Percentiles rank a stretch among this genome's conserved stretches.
These are phyloP conservation scores for Tolmerus cingulatus DNA, from an alignment of 2,888 invertebrate genomes.

Conservation along the genomic window DNA sequence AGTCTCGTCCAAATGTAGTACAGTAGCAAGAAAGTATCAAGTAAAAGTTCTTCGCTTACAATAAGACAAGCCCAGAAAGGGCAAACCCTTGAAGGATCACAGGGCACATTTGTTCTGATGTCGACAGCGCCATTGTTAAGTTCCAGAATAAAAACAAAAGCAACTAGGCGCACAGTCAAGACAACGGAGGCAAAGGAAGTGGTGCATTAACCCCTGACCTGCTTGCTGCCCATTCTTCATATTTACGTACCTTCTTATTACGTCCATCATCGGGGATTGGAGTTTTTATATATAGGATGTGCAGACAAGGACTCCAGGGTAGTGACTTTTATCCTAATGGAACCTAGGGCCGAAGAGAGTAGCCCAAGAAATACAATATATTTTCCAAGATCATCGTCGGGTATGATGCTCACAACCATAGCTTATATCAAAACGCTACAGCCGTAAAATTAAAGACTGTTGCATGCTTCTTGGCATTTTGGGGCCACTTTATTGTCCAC, in stretches of 20 bases:
- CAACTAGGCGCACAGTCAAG: slow-evolving; percentile 24
- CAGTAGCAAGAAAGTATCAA: not conserved
- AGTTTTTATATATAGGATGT: not conserved
- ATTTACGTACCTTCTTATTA: slow-evolving; percentile 15
- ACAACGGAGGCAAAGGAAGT: slow-evolving; percentile 32
- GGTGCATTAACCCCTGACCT: slow-evolving; percentile 36
- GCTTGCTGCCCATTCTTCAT: not conserved
- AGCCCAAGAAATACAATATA: not conserved
- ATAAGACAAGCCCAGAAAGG: not conserved
- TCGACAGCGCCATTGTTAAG: slow-evolving; percentile 22
- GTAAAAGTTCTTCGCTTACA: not conserved
- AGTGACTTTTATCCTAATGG: not conserved
- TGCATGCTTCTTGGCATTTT: not conserved
- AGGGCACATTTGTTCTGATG: slow-evolving; percentile 22
- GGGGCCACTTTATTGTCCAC: not conserved
- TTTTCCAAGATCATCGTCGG: not conserved
- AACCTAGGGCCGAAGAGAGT: not conserved
- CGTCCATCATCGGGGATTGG: not conserved
- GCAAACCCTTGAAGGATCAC: slow-evolving; percentile 8
- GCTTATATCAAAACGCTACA: not conserved
- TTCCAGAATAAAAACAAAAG: slow-evolving; percentile 1
- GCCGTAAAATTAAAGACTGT: not conserved
- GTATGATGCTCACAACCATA: not conserved
- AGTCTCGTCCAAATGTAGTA: not conserved
- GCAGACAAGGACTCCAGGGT: not conserved